Evolutionary conservation across 53 echinoderm and acorn worm genomes (phyloP), one percentile per base, ranked within the genome.

Genomic region (Stichopus horrens): DNA sequence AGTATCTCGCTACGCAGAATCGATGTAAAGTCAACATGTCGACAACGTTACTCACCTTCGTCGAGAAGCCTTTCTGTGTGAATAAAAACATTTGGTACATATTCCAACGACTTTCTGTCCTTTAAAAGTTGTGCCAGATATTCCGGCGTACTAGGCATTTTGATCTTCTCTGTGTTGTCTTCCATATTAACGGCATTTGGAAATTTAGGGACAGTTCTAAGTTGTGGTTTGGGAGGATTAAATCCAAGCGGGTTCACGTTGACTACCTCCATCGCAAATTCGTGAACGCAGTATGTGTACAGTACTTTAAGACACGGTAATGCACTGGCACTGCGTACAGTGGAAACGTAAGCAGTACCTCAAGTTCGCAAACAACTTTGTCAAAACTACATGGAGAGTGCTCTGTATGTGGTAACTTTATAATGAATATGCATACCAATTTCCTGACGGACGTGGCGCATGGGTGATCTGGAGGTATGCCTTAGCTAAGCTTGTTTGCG

Each of bases 71-170:
- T 91, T 76, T 93, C 96, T 73, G 91, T 95, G 93, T 98, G 96
- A 23, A 91, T 89, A 91, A 98, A 98, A 87, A 87, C 75, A 87
- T 87, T 87, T 87, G 87, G 87, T 74, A 87, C 87, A 55, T 74
- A 74, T 22, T 87, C 87, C 96, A 98, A 91, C 13, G 94, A 77
- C 67, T 93, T 92, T 90, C 94, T 98, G 91, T 98, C 98, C 90
- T 94, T 98, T 83, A 96, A 88, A 67, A 98, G 93, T 86, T 98
- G 96, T 63, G 98, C 98, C 86, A 98, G 88, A 94, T 98, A 98
- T 86, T 98, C 98, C 79, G 98, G 93, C 20, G 94, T 90, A 86
- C 88, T 83, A 56, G 91, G 88, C 65, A 92, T 92, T 67, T 83
- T 79, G 66, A 89, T 77, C 82, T 92, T 88, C 21, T 91, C 91